phyloP scores from a whole-genome alignment of 2,797 vertebrate genomes.

The Enteromius trimaculatus region DNA sequence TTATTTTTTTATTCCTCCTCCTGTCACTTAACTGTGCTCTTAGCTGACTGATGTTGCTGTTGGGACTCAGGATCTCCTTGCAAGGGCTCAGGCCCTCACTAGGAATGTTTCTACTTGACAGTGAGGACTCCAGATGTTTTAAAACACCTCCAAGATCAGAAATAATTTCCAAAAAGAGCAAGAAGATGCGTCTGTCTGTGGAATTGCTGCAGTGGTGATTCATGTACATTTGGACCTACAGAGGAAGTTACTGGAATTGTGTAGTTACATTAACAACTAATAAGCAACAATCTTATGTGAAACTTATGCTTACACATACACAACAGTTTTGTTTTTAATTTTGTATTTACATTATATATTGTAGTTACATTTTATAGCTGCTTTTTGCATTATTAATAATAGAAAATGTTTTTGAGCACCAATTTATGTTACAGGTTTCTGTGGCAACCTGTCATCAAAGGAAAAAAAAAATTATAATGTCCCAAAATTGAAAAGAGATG shows the following conservation, averaged over 20 bases:
- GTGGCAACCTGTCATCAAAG: background rate
- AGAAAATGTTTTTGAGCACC: background rate
- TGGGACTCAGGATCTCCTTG: conserved; percentile 74
- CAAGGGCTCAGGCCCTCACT: conserved; percentile 70
- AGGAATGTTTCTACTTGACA: conserved; percentile 55
- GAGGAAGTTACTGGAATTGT: background rate
- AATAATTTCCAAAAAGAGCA: conserved; percentile 79
- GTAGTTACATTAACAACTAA: background rate
- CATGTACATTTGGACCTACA: conserved; percentile 79
- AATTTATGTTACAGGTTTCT: background rate
- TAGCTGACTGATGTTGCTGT: conserved; percentile 75
- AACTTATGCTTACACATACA: background rate
- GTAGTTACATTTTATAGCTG: background rate
- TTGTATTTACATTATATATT: too few species aligned
- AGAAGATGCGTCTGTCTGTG: conserved; percentile 76
- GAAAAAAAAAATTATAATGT: too few species aligned
- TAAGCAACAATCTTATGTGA: background rate
- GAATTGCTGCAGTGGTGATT: conserved; percentile 77
- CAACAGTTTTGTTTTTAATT: background rate
- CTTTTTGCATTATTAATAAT: background rate
- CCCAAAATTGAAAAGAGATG: background rate
- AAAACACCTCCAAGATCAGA: conserved; percentile 70
- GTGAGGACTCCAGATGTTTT: conserved; percentile 63
- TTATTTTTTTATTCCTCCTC: background rate
- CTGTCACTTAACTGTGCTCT: conserved; percentile 77